Percentiles rank a stretch among this genome's conserved stretches.
These are phyloP conservation scores for Drosophila vallismaia DNA, from an alignment of 2,888 invertebrate species.

Conservation along the genomic window DNA sequence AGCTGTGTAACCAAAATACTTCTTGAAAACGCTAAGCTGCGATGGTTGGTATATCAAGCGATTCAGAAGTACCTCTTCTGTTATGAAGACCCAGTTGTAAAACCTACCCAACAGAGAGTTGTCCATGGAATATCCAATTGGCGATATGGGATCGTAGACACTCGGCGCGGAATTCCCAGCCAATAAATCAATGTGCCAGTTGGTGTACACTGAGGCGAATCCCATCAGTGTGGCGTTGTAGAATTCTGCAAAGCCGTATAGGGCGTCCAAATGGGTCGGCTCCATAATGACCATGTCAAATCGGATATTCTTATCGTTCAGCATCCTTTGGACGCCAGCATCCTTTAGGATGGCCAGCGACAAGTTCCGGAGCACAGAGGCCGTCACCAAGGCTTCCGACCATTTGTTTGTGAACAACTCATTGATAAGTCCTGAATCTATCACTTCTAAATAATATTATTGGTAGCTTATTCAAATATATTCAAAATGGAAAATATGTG, in stretches of 20 bases:
- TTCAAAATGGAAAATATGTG: too few species aligned
- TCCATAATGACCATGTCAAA: conserved; percentile 58
- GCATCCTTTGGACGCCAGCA: conserved; percentile 3
- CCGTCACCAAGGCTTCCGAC: background rate
- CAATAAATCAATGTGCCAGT: conserved; percentile 60
- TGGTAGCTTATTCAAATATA: too few species aligned
- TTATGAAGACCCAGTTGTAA: conserved; percentile 48
- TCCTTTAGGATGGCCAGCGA: conserved; percentile 10
- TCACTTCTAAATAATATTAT: conserved; percentile 3
- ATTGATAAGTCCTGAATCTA: background rate
- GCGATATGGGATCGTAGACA: conserved; percentile 53
- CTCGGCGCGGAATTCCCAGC: conserved; percentile 63
- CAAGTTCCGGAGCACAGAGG: conserved; percentile 1
- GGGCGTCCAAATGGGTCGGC: conserved; percentile 71
- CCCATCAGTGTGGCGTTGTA: conserved; percentile 73
- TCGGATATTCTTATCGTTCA: background rate
- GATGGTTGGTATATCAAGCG: conserved; percentile 40
- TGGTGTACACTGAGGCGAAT: conserved; percentile 52
- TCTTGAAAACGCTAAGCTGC: conserved; percentile 34
- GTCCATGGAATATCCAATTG: conserved; percentile 31
- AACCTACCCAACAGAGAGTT: conserved; percentile 34
- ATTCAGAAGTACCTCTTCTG: conserved; percentile 55
- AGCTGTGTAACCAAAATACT: conserved; percentile 36
- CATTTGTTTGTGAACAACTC: conserved; percentile 33
- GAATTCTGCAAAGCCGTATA: conserved; percentile 71